Evolutionary conservation across 2,797 vertebrate species (phyloP).

Genomic region (Scarus forsteni): DNA sequence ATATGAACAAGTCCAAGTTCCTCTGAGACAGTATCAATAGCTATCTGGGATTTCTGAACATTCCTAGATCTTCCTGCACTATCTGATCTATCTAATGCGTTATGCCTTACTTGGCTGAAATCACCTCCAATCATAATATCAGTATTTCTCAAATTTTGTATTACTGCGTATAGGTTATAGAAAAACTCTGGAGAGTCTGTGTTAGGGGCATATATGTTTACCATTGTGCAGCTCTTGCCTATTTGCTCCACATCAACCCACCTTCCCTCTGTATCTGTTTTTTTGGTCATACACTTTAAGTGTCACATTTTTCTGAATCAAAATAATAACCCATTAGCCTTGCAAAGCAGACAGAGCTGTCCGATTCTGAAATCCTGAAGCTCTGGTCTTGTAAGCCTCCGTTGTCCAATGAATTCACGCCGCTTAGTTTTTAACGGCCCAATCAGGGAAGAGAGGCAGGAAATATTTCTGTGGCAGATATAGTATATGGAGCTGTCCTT

Average conservation of each 20-base stretch:
- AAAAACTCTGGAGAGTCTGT: slow-evolving; percentile 1
- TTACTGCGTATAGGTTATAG: not conserved
- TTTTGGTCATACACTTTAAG: not conserved
- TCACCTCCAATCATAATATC: not conserved
- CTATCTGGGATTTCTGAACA: slow-evolving; percentile 4
- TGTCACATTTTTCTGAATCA: not conserved
- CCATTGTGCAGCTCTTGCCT: not conserved
- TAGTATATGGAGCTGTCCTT: too few species aligned
- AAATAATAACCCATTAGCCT: too few species aligned
- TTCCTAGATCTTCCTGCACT: not conserved
- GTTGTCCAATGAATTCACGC: too few species aligned
- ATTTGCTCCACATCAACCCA: not conserved
- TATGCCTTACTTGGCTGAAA: not conserved
- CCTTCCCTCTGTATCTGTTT: not conserved
- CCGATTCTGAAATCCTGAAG: too few species aligned
- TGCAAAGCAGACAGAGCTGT: too few species aligned
- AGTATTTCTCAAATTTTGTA: slow-evolving; percentile 1
- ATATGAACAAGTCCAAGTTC: not conserved
- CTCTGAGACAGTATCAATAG: not conserved
- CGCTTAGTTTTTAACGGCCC: too few species aligned
- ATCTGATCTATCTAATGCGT: not conserved
- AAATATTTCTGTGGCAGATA: too few species aligned
- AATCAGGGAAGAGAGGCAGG: too few species aligned
- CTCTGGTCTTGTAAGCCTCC: too few species aligned
- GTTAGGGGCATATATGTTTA: not conserved